A percentile compares a stretch with the other conserved stretches of the same genome.
These are phyloP conservation scores for Nematolebias whitei DNA, from an alignment of 2,113 vertebrate genomes.

Conservation along the genomic window DNA sequence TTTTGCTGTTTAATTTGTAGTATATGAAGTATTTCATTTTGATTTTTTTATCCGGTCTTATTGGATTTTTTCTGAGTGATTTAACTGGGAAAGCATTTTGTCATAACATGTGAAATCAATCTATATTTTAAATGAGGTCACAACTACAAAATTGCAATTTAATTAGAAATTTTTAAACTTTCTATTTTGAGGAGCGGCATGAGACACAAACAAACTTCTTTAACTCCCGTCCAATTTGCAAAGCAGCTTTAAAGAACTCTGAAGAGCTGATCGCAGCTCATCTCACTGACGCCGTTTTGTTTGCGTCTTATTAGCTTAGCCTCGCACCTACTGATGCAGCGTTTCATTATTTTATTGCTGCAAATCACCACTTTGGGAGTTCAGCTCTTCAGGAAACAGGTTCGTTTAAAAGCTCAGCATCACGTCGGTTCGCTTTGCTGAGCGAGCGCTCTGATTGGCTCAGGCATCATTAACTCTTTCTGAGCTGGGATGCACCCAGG, in stretches of 20 bases:
- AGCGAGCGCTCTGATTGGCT: not conserved
- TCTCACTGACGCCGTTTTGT: not conserved
- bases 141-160: no score
- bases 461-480: not conserved
- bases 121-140: no score
- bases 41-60: no score
- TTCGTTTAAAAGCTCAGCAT: not conserved
- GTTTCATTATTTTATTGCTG: not conserved
- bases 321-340: not conserved
- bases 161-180: no score
- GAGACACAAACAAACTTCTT: no score
- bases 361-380: not conserved
- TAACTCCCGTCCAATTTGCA: no score
- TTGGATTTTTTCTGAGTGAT: no score
- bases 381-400: not conserved
- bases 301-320: not conserved
- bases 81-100: no score
- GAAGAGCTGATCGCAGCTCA: not conserved
- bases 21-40: no score
- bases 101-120: no score
- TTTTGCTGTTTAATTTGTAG: no score
- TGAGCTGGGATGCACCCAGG: not conserved
- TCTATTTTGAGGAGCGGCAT: no score
- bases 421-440: not conserved
- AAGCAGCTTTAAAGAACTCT: not conserved